phyloP scores from a whole-genome alignment of 2,797 vertebrate genomes.

The Odontamblyopus lacepedii region DNA sequence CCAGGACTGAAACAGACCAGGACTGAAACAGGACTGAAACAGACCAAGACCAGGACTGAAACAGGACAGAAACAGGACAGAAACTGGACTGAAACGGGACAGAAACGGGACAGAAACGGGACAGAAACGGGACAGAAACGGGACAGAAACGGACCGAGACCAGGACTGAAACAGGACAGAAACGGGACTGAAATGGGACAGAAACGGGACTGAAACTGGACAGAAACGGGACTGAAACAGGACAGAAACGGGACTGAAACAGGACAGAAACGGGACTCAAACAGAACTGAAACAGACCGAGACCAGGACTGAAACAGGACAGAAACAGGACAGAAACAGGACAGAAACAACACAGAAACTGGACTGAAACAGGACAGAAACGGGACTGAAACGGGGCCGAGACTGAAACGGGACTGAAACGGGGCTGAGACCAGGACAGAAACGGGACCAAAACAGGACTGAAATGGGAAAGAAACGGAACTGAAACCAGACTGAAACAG shows the following conservation, averaged over 20 bases:
- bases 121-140: no score
- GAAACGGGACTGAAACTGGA: background rate
- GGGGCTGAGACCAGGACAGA: background rate
- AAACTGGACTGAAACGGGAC: no score
- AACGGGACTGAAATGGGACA: background rate
- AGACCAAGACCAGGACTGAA: no score
- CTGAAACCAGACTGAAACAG: background rate
- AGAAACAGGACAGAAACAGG: background rate
- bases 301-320: background rate
- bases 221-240: background rate
- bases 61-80: no score
- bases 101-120: no score
- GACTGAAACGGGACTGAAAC: background rate
- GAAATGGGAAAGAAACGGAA: no score
- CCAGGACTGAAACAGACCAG: no score
- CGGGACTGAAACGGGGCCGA: background rate
- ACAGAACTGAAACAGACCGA: no score
- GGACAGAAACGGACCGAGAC: no score
- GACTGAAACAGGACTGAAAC: no score
- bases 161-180: background rate
- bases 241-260: slow-evolving; percentile 63
- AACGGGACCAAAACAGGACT: background rate
- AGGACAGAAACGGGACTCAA: no score
- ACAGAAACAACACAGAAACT: background rate
- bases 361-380: background rate